phyloP scores from a whole-genome alignment of 2,113 vertebrate species.

The Pedetes capensis region DNA sequence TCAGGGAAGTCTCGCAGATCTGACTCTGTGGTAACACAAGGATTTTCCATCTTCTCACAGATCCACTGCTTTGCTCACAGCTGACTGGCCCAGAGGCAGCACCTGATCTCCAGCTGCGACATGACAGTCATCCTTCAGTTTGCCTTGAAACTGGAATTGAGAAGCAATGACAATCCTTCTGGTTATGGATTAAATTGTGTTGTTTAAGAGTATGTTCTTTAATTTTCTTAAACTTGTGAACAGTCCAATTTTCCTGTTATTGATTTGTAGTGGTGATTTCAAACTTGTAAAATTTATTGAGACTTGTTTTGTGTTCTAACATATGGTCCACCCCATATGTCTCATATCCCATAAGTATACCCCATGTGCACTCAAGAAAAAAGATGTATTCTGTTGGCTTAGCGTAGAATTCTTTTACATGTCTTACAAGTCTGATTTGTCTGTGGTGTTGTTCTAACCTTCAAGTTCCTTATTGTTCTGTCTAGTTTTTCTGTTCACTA shows the following conservation, averaged over 20 bases:
- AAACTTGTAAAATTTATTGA: conserved; percentile 46
- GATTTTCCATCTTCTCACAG: not conserved
- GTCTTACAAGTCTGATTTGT: not conserved
- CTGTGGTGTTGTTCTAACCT: not conserved
- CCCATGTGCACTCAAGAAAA: not conserved
- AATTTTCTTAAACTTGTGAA: conserved; percentile 23
- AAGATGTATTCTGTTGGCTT: not conserved
- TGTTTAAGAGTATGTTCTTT: not conserved
- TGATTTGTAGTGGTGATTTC: conserved; percentile 9
- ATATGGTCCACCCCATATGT: not conserved
- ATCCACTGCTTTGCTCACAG: not conserved
- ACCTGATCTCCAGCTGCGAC: not conserved
- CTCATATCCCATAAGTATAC: not conserved
- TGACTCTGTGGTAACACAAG: accelerated
- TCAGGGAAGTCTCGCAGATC: not conserved
- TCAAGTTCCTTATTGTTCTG: not conserved
- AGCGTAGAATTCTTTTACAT: not conserved
- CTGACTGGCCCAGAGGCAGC: not conserved
- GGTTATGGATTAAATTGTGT: not conserved
- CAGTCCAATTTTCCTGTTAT: conserved; percentile 14
- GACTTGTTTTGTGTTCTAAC: conserved; percentile 22
- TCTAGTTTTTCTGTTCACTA: not conserved
- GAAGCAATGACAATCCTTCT: not conserved
- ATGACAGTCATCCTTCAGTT: not conserved
- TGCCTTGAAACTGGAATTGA: not conserved